Evolutionary conservation across 2,113 vertebrate genomes (phyloP), one percentile per base, ranked within the genome.

Genomic region (Myotis lucifugus): DNA sequence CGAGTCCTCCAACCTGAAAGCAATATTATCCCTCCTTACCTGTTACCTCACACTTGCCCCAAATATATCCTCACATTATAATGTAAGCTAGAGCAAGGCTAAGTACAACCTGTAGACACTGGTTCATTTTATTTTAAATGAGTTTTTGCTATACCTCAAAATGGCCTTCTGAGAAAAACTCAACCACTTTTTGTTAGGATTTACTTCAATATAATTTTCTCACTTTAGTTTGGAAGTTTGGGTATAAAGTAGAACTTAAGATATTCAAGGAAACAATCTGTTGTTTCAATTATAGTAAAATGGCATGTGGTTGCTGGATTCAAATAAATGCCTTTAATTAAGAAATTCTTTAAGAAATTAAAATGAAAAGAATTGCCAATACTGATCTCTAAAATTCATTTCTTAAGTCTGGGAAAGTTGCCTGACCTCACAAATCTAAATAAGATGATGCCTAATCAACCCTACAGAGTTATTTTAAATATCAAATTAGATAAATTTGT

Each of bases 331-430:
- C 42, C 34, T 37, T 83, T 87, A 76, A 73, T 92, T 90, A 85
- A 93, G 46, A 91, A 81, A 89, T 78, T 67, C 27, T 79, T 95
- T 72, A 83, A 73, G 50, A 90, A 89, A 52, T 72, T 74, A 93
- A 91, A 90, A 50, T 78, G 37, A 83, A 89, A 66, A 83, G 2
- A 79, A 46, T 90, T 92, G 3, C 89, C 19, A 81, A 46, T 85
- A 90, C 27, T 37, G 50, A 74, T 90, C 77, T 85, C 37, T 95
- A 52, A 91, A 94, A 77, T 77, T 87, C 7, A 82, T 90, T 84
- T 95, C 42, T 95, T 85, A 85, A 59, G 37, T 85, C 42, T 48
- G 27, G 25, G 48, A 79, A 94, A 66, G 19, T 95, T 4, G 14
- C n/a, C 56, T 91, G 50, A 87, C 12, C 5, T 88, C 54, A 42